Base-by-base conservation (phyloP, 2,113 vertebrate species). In the Chlamydotis undulata region DNA sequence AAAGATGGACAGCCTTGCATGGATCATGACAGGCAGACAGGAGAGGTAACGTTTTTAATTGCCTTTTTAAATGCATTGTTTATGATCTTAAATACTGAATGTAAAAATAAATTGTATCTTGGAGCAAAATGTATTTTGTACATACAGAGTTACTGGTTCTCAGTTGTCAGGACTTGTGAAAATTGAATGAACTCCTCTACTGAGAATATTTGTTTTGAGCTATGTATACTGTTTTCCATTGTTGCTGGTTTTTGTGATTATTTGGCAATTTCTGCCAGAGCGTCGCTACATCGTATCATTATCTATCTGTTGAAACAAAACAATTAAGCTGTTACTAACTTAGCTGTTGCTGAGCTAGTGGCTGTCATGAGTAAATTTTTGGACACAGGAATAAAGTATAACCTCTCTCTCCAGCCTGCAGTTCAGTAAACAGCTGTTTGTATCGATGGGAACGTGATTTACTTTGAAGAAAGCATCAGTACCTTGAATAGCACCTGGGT, bases 1-100 rank as follows among this genome's bases (percentile, higher is more conserved):
- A 99, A 99, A 97, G 99, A 99, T 96, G 99, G 99, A 33, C 99
- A 99, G 83, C 99, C 99, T 57, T 99, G 99, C 92, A 99, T 99
- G 99, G 99, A 99, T 97, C 99, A 99, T 91, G 99, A 99, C 97
- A 99, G 99, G 96, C 99, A 99, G 97, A 99, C 99, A 63, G 99
- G 99, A 97, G 99, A 99, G 99, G 99, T 99, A 97, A 93, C 74
- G 2, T 60, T 90, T 83, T 74, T 49, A 47, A 21, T 55, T 91
- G 52, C 21, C 3, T 1, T 37, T 86, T 75, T 50, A 7, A 61
- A 61, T 80, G 37, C 10, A 6, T 79, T 89, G 29, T 31, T 60
- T 71, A 24, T 56, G 25, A 12, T 88, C 37, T 80, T 65, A 86
- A 87, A 39, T 73, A 31, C 10, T 23, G 50, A 85, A 52, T 60